Conservation (phyloP, 2,113 vertebrate species). For the Burhinus bistriatus region DNA sequence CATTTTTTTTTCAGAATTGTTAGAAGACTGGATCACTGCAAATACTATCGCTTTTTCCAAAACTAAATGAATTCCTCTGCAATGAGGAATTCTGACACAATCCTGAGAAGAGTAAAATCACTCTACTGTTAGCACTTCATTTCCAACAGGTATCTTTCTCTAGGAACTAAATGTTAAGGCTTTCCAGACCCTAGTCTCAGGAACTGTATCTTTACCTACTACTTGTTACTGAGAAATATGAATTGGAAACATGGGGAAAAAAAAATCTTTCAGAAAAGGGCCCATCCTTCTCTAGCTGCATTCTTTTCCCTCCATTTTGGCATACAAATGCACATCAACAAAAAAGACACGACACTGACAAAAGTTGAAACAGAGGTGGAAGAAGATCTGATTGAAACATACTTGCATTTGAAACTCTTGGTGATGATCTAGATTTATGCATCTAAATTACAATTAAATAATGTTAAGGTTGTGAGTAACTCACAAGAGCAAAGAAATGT, state of each 20-base stretch:
- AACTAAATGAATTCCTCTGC: background rate
- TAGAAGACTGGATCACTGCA: background rate
- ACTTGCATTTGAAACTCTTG: background rate
- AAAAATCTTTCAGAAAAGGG: background rate
- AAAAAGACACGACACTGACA: background rate
- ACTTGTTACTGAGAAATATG: background rate
- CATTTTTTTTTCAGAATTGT: background rate
- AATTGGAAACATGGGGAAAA: background rate
- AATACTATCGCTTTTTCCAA: background rate
- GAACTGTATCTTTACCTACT: background rate
- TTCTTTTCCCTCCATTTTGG: background rate
- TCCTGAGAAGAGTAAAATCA: background rate
- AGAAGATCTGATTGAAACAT: background rate
- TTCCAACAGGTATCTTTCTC: background rate
- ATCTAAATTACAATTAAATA: constrained; percentile 59
- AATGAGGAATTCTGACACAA: background rate
- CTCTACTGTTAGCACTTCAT: background rate
- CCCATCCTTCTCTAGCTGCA: background rate
- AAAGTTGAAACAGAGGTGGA: background rate
- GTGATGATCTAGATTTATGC: constrained; percentile 18
- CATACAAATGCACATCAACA: background rate
- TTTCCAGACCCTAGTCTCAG: background rate
- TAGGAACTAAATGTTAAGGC: background rate
- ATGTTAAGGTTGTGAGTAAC: constrained; percentile 53
- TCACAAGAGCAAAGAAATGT: constrained; percentile 52